Evolutionary conservation across 1,140 invertebrate genomes (phyloP).

Genomic region (Adelges cooleyi): DNA sequence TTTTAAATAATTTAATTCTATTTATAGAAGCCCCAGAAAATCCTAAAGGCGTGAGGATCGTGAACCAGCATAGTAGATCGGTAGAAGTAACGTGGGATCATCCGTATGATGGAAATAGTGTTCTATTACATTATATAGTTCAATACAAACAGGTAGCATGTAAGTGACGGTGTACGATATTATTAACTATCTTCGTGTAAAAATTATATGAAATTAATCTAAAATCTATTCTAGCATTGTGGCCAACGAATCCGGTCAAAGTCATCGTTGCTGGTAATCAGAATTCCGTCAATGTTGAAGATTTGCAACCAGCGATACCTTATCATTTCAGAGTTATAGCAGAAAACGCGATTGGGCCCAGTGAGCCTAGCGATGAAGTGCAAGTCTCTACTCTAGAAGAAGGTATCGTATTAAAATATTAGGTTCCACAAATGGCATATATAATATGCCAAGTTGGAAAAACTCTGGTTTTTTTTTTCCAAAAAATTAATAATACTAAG

Average conservation of each 20-base stretch:
- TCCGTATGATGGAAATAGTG: conserved; percentile 76
- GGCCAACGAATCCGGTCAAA: conserved; percentile 63
- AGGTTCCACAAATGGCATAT: too few relatives aligned
- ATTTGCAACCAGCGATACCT: conserved; percentile 71
- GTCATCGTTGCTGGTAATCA: conserved; percentile 65
- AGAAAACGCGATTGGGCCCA: conserved; percentile 74
- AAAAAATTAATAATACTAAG: too few relatives aligned
- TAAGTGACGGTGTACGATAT: conserved; percentile 37
- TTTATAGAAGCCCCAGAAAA: conserved; percentile 64
- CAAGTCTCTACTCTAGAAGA: conserved; percentile 72
- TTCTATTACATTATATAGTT: conserved; percentile 73
- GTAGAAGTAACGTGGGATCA: conserved; percentile 74
- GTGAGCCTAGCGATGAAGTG: conserved; percentile 72
- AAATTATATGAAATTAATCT: conserved; percentile 28
- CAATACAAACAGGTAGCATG: conserved; percentile 74
- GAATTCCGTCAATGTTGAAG: conserved; percentile 62
- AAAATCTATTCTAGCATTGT: conserved; percentile 52
- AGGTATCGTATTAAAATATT: conserved; percentile 41
- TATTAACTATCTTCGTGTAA: not conserved
- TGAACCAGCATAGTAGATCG: conserved; percentile 63
- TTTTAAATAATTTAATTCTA: not conserved
- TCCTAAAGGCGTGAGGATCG: conserved; percentile 71
- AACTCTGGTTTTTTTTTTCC: too few relatives aligned
- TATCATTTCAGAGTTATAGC: conserved; percentile 83
- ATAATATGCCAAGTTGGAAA: too few relatives aligned